A percentile compares a stretch with the other conserved stretches of the same genome.
Evolutionary conservation across 1,140 invertebrate species (phyloP).

Genomic region (Gerris buenoi): DNA sequence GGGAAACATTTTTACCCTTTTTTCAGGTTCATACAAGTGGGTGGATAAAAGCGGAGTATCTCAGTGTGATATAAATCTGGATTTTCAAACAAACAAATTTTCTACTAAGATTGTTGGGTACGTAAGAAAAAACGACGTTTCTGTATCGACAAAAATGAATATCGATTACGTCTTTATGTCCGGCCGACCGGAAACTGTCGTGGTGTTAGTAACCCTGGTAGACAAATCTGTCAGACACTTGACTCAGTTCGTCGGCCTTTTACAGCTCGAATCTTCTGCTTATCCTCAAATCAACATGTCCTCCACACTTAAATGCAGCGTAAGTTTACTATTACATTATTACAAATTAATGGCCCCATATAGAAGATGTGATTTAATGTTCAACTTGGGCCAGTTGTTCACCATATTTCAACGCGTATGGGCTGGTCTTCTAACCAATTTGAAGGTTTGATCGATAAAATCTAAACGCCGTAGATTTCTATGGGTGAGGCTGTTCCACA

Average conservation of each 20-base stretch:
- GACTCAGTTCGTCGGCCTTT: constrained; percentile 38
- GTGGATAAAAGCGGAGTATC: constrained; percentile 48
- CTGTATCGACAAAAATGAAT: constrained; percentile 39
- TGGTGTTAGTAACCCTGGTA: constrained; percentile 44
- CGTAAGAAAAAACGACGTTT: constrained; percentile 38
- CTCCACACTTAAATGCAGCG: constrained; percentile 44
- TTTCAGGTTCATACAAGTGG: constrained; percentile 35
- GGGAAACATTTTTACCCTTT: neutral
- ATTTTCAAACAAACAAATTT: constrained; percentile 51
- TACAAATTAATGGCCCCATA: too few species aligned
- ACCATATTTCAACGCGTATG: too few species aligned
- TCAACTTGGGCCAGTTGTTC: too few species aligned
- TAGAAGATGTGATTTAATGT: too few species aligned
- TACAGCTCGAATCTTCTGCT: constrained; percentile 50
- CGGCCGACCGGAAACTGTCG: constrained; percentile 46
- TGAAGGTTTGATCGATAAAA: too few species aligned
- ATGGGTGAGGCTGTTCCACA: too few species aligned
- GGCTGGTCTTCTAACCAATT: too few species aligned
- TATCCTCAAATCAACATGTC: constrained; percentile 60
- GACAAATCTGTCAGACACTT: constrained; percentile 45
- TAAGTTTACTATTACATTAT: too few species aligned
- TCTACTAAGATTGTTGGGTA: constrained; percentile 49
- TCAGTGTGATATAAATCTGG: constrained; percentile 48
- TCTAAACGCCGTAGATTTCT: too few species aligned
- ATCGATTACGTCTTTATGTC: constrained; percentile 50